Percentiles rank a stretch among this genome's conserved stretches.
phyloP scores from a whole-genome alignment of 2,113 vertebrate species.

The Xyliphius kryptos region DNA sequence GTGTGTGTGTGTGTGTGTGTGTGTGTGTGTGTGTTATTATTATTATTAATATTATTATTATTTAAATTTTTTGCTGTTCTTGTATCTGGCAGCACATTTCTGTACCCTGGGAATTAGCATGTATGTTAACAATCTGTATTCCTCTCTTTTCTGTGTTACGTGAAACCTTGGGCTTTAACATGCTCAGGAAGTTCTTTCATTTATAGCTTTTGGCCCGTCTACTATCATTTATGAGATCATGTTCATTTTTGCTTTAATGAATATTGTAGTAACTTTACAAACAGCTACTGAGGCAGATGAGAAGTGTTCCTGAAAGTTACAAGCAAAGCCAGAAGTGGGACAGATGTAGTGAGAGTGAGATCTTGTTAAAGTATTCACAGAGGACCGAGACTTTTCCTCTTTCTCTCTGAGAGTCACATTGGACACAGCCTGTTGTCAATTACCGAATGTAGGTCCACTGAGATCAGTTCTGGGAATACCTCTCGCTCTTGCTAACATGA shows the following conservation, averaged over 20 bases:
- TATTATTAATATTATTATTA: constrained; percentile 1
- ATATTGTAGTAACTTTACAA: constrained; percentile 43
- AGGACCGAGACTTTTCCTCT: constrained; percentile 27
- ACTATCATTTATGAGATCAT: constrained; percentile 5
- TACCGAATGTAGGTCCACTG: constrained; percentile 37
- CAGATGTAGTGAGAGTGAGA: constrained; percentile 13
- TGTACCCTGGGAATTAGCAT: neutral
- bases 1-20: no score
- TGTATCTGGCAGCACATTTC: neutral
- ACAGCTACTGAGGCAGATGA: constrained; percentile 34
- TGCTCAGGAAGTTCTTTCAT: neutral
- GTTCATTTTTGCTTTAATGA: constrained; percentile 43
- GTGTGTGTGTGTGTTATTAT: neutral
- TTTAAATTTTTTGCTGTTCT: neutral
- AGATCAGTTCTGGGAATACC: constrained; percentile 45
- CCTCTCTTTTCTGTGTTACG: neutral
- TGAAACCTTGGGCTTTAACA: neutral
- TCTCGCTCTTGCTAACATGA: constrained; percentile 50
- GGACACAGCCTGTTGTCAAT: constrained; percentile 33
- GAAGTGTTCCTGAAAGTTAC: constrained; percentile 46
- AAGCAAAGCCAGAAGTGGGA: constrained; percentile 37
- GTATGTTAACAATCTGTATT: neutral
- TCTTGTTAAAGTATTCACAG: constrained; percentile 46
- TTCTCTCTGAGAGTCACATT: constrained; percentile 21
- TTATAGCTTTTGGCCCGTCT: neutral